phyloP scores from a whole-genome alignment of 2,113 vertebrate species.

The Albula glossodonta region DNA sequence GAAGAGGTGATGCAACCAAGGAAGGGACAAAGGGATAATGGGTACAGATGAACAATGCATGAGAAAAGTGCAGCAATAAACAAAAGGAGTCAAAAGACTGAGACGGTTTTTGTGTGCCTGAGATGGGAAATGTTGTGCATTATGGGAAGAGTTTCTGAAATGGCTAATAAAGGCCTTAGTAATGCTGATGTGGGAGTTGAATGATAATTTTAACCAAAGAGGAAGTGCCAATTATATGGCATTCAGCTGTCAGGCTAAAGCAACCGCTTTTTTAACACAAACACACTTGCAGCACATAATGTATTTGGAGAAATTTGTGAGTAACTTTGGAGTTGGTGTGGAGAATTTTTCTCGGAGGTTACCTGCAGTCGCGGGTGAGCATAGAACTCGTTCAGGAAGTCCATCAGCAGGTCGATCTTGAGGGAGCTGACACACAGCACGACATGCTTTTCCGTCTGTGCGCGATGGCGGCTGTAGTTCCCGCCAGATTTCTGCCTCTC shows the following conservation, averaged over 20 bases:
- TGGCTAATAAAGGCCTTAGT: neutral
- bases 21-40: neutral
- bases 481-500: constrained; percentile 96
- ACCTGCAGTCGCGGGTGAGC: constrained; percentile 91
- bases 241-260: neutral
- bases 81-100: neutral
- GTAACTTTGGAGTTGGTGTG: neutral
- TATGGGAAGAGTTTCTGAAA: neutral
- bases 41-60: neutral
- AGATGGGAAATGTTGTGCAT: neutral
- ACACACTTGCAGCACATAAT: neutral
- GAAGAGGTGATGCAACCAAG: neutral
- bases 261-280: neutral
- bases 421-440: constrained; percentile 91
- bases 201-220: neutral
- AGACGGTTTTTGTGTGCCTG: neutral
- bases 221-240: neutral
- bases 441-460: constrained; percentile 92
- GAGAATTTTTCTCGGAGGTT: constrained; percentile 20
- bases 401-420: constrained; percentile 97
- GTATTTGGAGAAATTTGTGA: neutral
- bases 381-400: constrained; percentile 96
- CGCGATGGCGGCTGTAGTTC: constrained; percentile 93
- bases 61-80: neutral
- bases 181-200: neutral